Conservation (phyloP, 2,888 invertebrate species). For the Caenorhabditis afra region DNA sequence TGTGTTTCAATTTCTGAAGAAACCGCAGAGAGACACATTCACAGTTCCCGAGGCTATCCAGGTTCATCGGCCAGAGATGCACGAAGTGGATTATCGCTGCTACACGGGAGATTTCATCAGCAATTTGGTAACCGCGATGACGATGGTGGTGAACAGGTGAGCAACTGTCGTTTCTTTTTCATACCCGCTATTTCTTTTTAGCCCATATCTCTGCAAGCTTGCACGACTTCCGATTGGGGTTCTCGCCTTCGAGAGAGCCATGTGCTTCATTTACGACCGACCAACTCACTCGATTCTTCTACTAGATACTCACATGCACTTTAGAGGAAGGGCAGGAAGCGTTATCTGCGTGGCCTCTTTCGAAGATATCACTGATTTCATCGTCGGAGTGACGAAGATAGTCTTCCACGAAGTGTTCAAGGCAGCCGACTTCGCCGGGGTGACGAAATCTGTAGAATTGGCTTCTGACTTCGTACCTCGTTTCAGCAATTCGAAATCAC, state of each 20-base stretch:
- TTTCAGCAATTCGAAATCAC: slow-evolving; percentile 59
- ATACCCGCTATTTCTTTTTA: not conserved
- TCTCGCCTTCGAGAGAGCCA: slow-evolving; percentile 58
- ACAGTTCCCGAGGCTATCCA: slow-evolving; percentile 58
- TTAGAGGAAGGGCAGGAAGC: slow-evolving; percentile 49
- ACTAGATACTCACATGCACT: slow-evolving; percentile 60
- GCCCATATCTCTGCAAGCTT: slow-evolving; percentile 37
- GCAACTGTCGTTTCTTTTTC: not conserved
- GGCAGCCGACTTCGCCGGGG: slow-evolving; percentile 33
- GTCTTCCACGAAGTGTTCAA: slow-evolving; percentile 56
- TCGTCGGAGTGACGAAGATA: slow-evolving; percentile 43
- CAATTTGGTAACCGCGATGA: slow-evolving; percentile 44
- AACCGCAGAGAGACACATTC: slow-evolving; percentile 50
- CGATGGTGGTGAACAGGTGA: slow-evolving; percentile 36
- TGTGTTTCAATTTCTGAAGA: slow-evolving; percentile 44
- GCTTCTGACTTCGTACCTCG: not conserved
- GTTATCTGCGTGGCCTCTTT: slow-evolving; percentile 39
- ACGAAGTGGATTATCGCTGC: slow-evolving; percentile 56
- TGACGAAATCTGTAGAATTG: slow-evolving; percentile 1
- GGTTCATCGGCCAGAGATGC: slow-evolving; percentile 54
- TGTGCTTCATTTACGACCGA: slow-evolving; percentile 54
- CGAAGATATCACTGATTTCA: slow-evolving; percentile 46
- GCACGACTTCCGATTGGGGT: slow-evolving; percentile 44
- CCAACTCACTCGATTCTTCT: slow-evolving; percentile 47
- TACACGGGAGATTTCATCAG: slow-evolving; percentile 52